Evolutionary conservation across 2,113 vertebrate genomes (phyloP).

Genomic region (Tyto alba): DNA sequence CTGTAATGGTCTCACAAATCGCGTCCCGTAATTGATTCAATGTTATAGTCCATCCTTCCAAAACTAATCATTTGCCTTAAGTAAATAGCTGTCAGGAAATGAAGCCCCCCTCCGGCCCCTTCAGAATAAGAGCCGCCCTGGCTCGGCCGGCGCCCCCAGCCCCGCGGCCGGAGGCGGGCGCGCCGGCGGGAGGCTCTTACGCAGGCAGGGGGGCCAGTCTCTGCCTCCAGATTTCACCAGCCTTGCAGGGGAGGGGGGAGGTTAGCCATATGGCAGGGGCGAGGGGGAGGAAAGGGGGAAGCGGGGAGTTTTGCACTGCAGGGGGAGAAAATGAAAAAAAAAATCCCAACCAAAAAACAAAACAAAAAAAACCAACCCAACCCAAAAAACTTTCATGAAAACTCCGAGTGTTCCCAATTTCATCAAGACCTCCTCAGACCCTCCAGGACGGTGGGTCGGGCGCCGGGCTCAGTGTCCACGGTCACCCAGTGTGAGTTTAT

Average conservation of each 20-base stretch:
- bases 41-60: conserved; percentile 89
- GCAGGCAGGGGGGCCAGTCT: conserved; percentile 64
- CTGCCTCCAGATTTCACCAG: conserved; percentile 66
- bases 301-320: background rate
- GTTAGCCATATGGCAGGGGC: conserved; percentile 67
- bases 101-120: conserved; percentile 69
- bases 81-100: conserved; percentile 97
- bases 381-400: conserved; percentile 41
- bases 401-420: conserved; percentile 38
- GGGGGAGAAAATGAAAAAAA: background rate
- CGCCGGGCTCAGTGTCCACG: background rate
- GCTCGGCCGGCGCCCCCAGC: conserved; percentile 24
- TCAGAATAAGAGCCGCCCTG: conserved; percentile 84
- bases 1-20: conserved; percentile 78
- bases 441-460: background rate
- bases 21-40: conserved; percentile 93
- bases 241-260: conserved; percentile 53
- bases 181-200: conserved; percentile 64
- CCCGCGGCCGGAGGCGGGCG: conserved; percentile 32
- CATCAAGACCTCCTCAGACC: conserved; percentile 31
- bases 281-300: conserved; percentile 38
- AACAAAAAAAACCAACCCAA: background rate
- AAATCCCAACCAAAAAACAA: background rate
- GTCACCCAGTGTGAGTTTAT: background rate
- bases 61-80: conserved; percentile 91